These are phyloP conservation scores for Basileuterus tristriatus DNA, from an alignment of 2,797 vertebrate genomes.

Conservation along the genomic window DNA sequence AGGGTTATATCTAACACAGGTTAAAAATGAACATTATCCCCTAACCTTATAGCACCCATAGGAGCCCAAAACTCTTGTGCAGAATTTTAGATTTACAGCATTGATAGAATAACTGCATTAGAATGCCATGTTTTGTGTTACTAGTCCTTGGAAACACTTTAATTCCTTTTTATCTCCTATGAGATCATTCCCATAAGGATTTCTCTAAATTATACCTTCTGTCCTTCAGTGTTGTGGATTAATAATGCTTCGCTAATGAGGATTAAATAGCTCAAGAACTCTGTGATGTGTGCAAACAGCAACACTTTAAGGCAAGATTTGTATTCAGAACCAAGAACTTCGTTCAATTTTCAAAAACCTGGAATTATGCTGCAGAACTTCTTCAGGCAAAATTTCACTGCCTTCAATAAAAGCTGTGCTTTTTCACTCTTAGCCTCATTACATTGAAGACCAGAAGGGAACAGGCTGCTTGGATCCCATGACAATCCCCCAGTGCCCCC, in stretches of 20 bases:
- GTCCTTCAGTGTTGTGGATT: conserved; percentile 56
- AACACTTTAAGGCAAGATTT: conserved; percentile 45
- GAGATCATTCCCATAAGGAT: conserved; percentile 44
- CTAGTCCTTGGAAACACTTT: neutral
- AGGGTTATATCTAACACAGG: neutral
- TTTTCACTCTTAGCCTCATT: neutral
- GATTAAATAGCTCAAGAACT: conserved; percentile 60
- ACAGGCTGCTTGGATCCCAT: neutral
- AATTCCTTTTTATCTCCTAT: conserved; percentile 44
- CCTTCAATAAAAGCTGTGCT: neutral
- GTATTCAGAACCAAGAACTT: conserved; percentile 39
- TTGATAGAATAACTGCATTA: neutral
- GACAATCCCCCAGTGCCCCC: neutral
- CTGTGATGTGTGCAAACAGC: conserved; percentile 40
- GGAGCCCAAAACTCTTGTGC: neutral
- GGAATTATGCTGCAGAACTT: conserved; percentile 22
- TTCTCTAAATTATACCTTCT: conserved; percentile 53
- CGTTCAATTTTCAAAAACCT: conserved; percentile 21
- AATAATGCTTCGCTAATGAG: conserved; percentile 65
- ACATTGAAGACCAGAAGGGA: neutral
- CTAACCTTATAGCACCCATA: neutral
- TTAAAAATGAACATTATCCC: neutral
- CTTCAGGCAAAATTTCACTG: neutral
- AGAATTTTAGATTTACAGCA: neutral
- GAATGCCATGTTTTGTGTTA: neutral